Conservation (phyloP, 2,113 vertebrate species). For the Ciconia maguari region DNA sequence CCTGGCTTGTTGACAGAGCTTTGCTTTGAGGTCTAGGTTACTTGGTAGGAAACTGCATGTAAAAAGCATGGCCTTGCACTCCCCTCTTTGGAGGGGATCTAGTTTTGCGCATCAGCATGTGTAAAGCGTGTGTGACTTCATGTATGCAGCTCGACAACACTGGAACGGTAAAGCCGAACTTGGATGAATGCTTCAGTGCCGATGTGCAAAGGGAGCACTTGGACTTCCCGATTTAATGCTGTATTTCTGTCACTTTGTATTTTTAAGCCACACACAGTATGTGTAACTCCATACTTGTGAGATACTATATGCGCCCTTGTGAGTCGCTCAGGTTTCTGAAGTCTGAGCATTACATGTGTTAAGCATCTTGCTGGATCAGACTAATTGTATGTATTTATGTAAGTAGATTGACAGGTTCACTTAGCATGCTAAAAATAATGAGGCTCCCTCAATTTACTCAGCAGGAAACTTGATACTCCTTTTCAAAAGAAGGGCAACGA, state of each 20-base stretch:
- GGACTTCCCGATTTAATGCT: background rate
- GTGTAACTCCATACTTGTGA: background rate
- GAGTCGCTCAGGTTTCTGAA: background rate
- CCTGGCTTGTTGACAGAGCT: background rate
- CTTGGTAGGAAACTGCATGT: background rate
- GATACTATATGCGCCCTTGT: background rate
- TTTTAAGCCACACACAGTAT: background rate
- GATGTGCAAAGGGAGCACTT: background rate
- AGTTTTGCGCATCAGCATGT: background rate
- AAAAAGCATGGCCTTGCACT: background rate
- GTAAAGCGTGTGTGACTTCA: background rate
- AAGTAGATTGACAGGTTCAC: background rate
- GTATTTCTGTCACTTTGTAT: background rate
- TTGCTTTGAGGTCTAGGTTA: background rate
- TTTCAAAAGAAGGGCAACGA: background rate
- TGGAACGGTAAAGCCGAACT: background rate
- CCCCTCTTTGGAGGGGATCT: fast-evolving
- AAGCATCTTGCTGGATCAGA: slow-evolving; percentile 6
- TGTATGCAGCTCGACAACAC: background rate
- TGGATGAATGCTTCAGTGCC: background rate
- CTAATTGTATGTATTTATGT: background rate
- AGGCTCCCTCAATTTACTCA: slow-evolving; percentile 20
- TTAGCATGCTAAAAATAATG: slow-evolving; percentile 30
- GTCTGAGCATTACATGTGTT: slow-evolving; percentile 3
- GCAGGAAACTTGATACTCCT: slow-evolving; percentile 8